Evolutionary conservation across 2,888 invertebrate species (phyloP).

Genomic region (Stenichneumon culpator): DNA sequence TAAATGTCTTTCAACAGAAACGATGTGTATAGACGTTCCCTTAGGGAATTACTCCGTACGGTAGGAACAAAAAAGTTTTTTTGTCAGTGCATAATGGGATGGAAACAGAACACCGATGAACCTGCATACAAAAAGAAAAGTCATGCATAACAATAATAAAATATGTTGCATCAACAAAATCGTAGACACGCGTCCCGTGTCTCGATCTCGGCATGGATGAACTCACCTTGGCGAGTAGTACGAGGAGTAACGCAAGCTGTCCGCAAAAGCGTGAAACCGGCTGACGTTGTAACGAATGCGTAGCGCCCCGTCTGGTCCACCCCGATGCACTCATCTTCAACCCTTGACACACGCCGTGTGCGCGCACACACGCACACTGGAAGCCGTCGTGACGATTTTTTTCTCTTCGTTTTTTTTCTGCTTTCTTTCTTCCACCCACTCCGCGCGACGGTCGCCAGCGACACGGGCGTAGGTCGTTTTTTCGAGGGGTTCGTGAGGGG

Average conservation of each 20-base stretch:
- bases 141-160: background rate
- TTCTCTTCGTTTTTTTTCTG: conserved; percentile 29
- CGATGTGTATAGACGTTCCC: no score
- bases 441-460: background rate
- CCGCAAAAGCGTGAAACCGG: conserved; percentile 58
- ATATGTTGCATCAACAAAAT: background rate
- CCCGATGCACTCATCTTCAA: conserved; percentile 65
- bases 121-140: no score
- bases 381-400: conserved; percentile 39
- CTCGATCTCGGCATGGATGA: background rate
- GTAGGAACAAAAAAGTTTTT: no score
- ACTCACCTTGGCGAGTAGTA: conserved; percentile 65
- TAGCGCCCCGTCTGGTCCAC: conserved; percentile 58
- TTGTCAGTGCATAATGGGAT: no score
- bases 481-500: conserved; percentile 17
- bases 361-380: conserved; percentile 46
- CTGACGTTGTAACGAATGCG: conserved; percentile 47
- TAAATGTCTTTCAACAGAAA: no score
- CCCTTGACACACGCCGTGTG: conserved; percentile 59
- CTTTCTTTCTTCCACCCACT: background rate
- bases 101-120: no score
- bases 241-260: conserved; percentile 52
- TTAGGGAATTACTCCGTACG: no score
- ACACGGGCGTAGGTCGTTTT: conserved; percentile 45
- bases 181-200: background rate